A percentile compares a stretch with the other conserved stretches of the same genome.
These are phyloP conservation scores for Zygogramma bicolorata DNA, from an alignment of 2,888 invertebrate species.

Conservation along the genomic window DNA sequence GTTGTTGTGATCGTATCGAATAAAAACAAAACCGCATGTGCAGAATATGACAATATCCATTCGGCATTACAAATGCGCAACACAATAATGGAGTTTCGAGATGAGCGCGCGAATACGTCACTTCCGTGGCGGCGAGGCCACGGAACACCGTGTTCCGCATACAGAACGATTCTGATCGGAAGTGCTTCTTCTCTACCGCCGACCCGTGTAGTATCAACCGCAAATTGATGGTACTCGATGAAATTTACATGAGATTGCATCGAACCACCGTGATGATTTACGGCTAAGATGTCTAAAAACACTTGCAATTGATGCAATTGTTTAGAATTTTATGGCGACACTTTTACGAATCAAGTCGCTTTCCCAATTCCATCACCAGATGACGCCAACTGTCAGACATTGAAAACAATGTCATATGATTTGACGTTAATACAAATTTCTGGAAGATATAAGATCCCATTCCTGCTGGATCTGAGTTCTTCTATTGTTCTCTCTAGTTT, in stretches of 20 bases:
- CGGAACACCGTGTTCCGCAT: conserved; percentile 44
- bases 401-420: too few species aligned
- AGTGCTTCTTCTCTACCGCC: conserved; percentile 42
- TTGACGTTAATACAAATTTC: too few species aligned
- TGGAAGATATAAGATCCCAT: too few species aligned
- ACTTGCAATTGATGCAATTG: too few species aligned
- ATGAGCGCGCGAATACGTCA: conserved; percentile 55
- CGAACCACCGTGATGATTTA: neutral
- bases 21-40: conserved; percentile 30
- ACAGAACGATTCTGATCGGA: conserved; percentile 42
- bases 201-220: conserved; percentile 35
- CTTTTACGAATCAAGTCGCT: too few species aligned
- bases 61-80: conserved; percentile 28
- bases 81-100: conserved; percentile 46
- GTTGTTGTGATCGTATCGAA: conserved; percentile 41
- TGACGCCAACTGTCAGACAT: too few species aligned
- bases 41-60: conserved; percentile 32
- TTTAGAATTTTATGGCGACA: too few species aligned
- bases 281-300: too few species aligned
- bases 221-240: conserved; percentile 27
- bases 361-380: too few species aligned
- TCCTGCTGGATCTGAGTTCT: too few species aligned
- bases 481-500: too few species aligned
- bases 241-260: conserved; percentile 20
- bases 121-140: conserved; percentile 62